Percentiles rank a stretch among this genome's conserved stretches.
Conservation (phyloP, 2,888 invertebrate genomes). For the Rhamnusium bicolor region DNA sequence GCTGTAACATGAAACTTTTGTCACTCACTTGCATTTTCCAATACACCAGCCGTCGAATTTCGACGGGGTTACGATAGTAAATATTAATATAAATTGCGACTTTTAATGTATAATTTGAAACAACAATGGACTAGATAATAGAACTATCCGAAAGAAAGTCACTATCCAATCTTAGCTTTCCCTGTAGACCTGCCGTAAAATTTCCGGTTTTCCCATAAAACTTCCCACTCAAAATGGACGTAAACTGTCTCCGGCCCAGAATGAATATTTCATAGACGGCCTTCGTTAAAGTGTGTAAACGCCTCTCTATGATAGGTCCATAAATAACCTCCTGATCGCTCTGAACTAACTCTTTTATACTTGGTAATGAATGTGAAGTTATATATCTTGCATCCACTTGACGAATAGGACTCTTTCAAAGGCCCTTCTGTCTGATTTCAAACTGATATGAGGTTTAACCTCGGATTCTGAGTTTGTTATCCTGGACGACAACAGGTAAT, state of each 20-base stretch:
- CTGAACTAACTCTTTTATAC: conserved; percentile 8
- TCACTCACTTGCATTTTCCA: too few species aligned
- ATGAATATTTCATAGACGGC: conserved; percentile 11
- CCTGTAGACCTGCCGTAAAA: background rate
- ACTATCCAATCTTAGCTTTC: background rate
- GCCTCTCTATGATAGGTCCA: background rate
- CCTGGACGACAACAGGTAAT: conserved; percentile 10
- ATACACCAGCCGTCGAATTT: too few species aligned
- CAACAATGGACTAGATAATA: too few species aligned
- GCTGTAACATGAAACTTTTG: too few species aligned
- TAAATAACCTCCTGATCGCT: conserved; percentile 1
- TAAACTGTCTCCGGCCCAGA: background rate
- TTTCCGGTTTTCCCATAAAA: background rate
- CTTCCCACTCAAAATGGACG: conserved; percentile 1
- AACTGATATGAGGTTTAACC: conserved; percentile 1
- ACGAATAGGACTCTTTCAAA: background rate
- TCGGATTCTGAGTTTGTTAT: background rate
- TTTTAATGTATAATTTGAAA: too few species aligned
- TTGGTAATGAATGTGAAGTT: conserved; percentile 6
- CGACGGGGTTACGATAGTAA: too few species aligned
- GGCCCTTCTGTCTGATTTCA: background rate
- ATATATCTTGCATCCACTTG: background rate
- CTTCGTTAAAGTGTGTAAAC: background rate
- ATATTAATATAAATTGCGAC: too few species aligned
- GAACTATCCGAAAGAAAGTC: too few species aligned